phyloP scores from a whole-genome alignment of 2,113 vertebrate genomes.

The Brachyhypopomus gauderio region DNA sequence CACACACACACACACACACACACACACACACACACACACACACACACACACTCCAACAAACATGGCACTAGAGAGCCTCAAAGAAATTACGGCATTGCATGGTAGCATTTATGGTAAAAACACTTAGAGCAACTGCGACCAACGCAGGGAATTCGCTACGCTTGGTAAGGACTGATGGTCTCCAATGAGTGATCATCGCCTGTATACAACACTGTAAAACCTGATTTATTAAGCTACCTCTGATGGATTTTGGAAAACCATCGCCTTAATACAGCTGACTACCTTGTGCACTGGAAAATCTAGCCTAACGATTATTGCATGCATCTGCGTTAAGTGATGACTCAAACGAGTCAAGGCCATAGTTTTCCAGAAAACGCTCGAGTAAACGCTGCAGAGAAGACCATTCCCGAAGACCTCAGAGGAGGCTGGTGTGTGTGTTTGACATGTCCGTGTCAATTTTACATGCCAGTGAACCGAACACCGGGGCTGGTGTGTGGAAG shows the following conservation, averaged over 20 bases:
- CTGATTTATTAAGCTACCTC: constrained; percentile 19
- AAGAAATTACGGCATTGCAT: constrained; percentile 19
- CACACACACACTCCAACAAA: constrained; percentile 21
- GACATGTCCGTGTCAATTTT: no score
- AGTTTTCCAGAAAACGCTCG: neutral
- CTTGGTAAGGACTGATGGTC: constrained; percentile 9
- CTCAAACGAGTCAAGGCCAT: neutral
- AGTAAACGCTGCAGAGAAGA: neutral
- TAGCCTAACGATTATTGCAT: neutral
- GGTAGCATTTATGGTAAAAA: constrained; percentile 7
- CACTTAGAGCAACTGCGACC: neutral
- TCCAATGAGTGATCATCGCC: constrained; percentile 25
- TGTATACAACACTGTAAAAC: constrained; percentile 11
- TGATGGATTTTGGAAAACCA: constrained; percentile 25
- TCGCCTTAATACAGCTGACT: constrained; percentile 8
- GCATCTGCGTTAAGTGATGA: neutral
- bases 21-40: constrained; percentile 13
- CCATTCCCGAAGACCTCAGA: neutral
- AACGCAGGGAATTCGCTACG: neutral
- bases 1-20: constrained; percentile 26
- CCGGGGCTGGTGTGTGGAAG: no score
- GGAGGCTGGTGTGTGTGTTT: no score
- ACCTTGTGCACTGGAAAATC: neutral
- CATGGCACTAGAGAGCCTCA: constrained; percentile 22
- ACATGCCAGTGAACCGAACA: no score